phyloP scores from a whole-genome alignment of 2,888 invertebrate species.

The Drosophila koepferae region DNA sequence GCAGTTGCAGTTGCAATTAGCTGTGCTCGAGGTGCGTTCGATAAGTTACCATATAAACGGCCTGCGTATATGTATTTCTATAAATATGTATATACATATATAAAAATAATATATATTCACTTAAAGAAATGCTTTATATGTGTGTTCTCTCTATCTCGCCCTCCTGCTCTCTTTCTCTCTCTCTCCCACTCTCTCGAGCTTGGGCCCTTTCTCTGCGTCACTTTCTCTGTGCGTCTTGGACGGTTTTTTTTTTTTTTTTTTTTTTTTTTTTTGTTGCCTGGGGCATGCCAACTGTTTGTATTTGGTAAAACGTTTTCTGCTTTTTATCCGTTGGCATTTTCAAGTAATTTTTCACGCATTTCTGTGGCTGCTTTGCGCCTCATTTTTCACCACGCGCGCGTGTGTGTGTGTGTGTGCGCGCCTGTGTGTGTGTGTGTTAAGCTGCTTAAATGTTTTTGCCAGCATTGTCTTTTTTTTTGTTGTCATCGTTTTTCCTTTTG shows the following conservation, averaged over 20 bases:
- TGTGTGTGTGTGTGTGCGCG: constrained; percentile 31
- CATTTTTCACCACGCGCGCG: constrained; percentile 67
- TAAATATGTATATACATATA: too few relatives aligned
- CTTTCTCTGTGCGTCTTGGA: constrained; percentile 22
- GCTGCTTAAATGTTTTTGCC: constrained; percentile 77
- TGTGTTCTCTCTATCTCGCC: background rate
- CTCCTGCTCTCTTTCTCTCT: background rate
- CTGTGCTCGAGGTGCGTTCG: constrained; percentile 44
- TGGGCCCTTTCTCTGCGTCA: constrained; percentile 14
- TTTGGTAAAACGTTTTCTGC: constrained; percentile 61
- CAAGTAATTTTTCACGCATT: constrained; percentile 81
- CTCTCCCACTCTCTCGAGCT: background rate
- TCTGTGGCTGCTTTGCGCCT: constrained; percentile 80
- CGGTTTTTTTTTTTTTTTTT: constrained; percentile 8
- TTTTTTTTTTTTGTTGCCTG: constrained; percentile 12
- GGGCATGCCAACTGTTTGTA: constrained; percentile 60
- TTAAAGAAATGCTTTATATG: constrained; percentile 6
- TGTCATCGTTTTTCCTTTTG: constrained; percentile 30
- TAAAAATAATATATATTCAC: constrained; percentile 7
- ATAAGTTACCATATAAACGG: constrained; percentile 19
- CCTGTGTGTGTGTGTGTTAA: constrained; percentile 66
- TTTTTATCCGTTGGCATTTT: constrained; percentile 77
- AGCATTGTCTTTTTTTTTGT: constrained; percentile 47
- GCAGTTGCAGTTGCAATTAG: constrained; percentile 23
- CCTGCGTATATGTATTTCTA: background rate